Evolutionary conservation across 2,113 vertebrate species (phyloP).

Genomic region (Rhagologus leucostigma): DNA sequence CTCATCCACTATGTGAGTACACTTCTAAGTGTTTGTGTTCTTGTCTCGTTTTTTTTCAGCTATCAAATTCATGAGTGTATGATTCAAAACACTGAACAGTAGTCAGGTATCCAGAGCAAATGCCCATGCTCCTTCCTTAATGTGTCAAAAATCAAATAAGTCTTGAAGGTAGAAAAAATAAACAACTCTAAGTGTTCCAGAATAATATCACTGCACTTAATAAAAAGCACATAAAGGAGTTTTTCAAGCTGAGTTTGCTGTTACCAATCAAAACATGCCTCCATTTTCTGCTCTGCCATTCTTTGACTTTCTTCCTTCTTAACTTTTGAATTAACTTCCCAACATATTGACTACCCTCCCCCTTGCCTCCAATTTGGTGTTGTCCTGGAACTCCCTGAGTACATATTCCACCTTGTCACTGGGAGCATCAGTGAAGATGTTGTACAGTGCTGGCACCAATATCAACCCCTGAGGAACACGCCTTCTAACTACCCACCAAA

Average conservation of each 20-base stretch:
- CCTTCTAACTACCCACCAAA: neutral
- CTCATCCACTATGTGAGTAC: neutral
- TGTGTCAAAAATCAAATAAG: neutral
- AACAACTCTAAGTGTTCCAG: neutral
- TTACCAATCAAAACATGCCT: neutral
- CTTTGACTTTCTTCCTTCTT: neutral
- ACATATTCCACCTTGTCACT: neutral
- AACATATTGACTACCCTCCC: neutral
- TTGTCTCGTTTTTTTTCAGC: neutral
- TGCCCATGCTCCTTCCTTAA: neutral
- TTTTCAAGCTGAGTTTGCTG: neutral
- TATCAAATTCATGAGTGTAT: neutral
- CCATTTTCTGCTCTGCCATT: neutral
- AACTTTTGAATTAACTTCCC: neutral
- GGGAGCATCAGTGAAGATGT: neutral
- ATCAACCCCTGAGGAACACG: neutral
- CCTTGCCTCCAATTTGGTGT: neutral
- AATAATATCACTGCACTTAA: neutral
- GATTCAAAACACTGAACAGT: neutral
- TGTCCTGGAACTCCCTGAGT: neutral
- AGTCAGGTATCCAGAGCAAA: neutral
- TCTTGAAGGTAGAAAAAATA: neutral
- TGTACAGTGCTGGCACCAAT: neutral
- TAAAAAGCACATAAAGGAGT: neutral
- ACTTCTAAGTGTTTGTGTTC: neutral